Percentiles rank a stretch among this genome's conserved stretches.
These are phyloP conservation scores for Coronaproctus castanopsis DNA, from an alignment of 2,888 invertebrate species.

Conservation along the genomic window DNA sequence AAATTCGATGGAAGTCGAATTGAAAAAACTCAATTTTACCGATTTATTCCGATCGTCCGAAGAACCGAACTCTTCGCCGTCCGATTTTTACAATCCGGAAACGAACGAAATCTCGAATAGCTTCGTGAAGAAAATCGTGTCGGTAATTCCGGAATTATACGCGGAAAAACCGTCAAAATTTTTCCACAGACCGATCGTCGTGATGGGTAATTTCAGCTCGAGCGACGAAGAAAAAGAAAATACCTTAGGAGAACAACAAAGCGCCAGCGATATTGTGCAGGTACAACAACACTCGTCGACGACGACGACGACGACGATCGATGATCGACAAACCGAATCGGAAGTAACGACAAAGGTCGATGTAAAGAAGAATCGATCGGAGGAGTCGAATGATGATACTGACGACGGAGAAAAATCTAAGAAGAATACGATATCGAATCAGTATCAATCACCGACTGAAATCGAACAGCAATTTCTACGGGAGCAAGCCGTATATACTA, in stretches of 20 bases:
- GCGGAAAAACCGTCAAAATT: conserved; percentile 1
- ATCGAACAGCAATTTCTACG: conserved; percentile 10
- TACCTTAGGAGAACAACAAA: background rate
- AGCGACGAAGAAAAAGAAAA: background rate
- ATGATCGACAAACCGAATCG: background rate
- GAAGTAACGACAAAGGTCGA: background rate
- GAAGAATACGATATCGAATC: background rate
- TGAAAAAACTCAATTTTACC: background rate
- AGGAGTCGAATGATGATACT: background rate
- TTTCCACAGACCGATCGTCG: conserved; percentile 7
- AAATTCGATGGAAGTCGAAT: background rate
- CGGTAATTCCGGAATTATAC: conserved; percentile 4
- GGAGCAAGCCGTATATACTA: conserved; percentile 10
- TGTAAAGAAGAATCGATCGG: background rate
- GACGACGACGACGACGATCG: background rate
- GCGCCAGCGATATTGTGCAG: background rate
- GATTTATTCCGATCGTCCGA: background rate
- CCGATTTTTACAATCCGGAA: conserved; percentile 7
- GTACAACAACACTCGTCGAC: background rate
- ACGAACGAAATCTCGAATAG: conserved; percentile 9
- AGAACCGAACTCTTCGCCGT: background rate
- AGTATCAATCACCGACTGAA: background rate
- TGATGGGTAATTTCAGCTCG: background rate
- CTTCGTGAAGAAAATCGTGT: conserved; percentile 8
- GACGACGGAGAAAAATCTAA: background rate